A percentile compares a stretch with the other conserved stretches of the same genome.
phyloP scores from a whole-genome alignment of 2,797 vertebrate genomes.

The Trachurus trachurus region DNA sequence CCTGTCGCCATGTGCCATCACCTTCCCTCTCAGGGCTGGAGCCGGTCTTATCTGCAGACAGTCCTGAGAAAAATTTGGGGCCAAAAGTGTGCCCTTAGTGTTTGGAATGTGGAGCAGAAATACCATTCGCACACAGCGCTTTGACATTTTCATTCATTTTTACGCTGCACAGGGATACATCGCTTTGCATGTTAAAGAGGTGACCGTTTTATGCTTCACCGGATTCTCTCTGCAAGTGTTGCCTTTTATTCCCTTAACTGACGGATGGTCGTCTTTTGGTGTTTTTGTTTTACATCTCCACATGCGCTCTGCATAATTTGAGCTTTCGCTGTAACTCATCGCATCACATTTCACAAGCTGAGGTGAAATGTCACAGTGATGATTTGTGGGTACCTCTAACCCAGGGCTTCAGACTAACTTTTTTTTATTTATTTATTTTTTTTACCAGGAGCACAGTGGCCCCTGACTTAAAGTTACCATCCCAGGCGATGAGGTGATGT shows the following conservation, averaged over 20 bases:
- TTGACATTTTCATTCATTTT: conserved; percentile 41
- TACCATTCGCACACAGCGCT: background rate
- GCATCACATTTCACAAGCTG: background rate
- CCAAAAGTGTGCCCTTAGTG: conserved; percentile 64
- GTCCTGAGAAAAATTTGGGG: conserved; percentile 51
- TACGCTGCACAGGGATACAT: conserved; percentile 8
- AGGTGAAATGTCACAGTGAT: conserved; percentile 27
- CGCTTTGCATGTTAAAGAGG: conserved; percentile 20
- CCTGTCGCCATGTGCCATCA: conserved; percentile 66
- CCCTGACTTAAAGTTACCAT: no score
- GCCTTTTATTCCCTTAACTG: conserved; percentile 29
- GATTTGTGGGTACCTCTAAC: conserved; percentile 26
- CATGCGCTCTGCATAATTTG: background rate
- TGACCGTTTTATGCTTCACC: conserved; percentile 10
- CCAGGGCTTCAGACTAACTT: background rate
- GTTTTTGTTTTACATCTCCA: conserved; percentile 6
- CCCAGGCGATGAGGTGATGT: no score
- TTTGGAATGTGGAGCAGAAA: conserved; percentile 40
- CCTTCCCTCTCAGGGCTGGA: conserved; percentile 51
- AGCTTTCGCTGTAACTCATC: conserved; percentile 11
- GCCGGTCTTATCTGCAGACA: conserved; percentile 72
- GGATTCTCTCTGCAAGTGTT: background rate
- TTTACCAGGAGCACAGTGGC: no score
- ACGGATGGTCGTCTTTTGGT: conserved; percentile 7
- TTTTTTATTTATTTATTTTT: no score